Base-by-base conservation (phyloP, 2,888 invertebrate genomes). In the Pandemis heparana region DNA sequence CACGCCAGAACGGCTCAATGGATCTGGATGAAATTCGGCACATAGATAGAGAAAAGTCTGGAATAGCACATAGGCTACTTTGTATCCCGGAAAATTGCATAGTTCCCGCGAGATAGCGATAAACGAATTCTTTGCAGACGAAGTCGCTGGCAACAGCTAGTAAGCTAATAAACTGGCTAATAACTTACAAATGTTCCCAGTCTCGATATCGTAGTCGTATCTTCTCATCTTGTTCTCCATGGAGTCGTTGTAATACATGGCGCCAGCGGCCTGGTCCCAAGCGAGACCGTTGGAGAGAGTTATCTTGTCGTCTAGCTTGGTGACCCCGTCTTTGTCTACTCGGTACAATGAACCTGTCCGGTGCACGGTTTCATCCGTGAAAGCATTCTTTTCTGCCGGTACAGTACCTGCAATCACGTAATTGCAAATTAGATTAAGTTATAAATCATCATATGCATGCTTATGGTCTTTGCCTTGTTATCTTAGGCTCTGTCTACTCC, bases 161-260 rank as follows among this genome's bases (percentile, higher is more conserved):
- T n/a, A n/a, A n/a, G n/a, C n/a, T n/a, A n/a, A n/a, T 10, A 14
- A n/a, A 16, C 12, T 23, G 4, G 23, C 23, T 32, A 32, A 48
- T 5, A 9, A 56, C 95, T 95, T 83, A 96, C 96, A 92, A 64
- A 96, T 95, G 23, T 94, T 91, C 39, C 97, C 97, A 0, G 95
- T 96, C 0, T 94, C 94, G 1, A 96, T 91, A 66, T 97, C 95
- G 82, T 96, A 97, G 83, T 97, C 97, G 82, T 96, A 97, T 79
- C 95, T 95, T 79, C 96, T 95, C 32, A 97, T 95, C 70, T 95
- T 95, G 61, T 90, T 85, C 77, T 96, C 96, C 4, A 95, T 84
- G 0, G 97, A 96, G 89, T 97, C 97, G 1, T 96, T 96, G 86
- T 96, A 97, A 87, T 97, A 97, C 92, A 98, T 96, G 65, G 95